These are phyloP conservation scores for Prionace glauca DNA, from an alignment of 2,797 vertebrate species.

Conservation along the genomic window DNA sequence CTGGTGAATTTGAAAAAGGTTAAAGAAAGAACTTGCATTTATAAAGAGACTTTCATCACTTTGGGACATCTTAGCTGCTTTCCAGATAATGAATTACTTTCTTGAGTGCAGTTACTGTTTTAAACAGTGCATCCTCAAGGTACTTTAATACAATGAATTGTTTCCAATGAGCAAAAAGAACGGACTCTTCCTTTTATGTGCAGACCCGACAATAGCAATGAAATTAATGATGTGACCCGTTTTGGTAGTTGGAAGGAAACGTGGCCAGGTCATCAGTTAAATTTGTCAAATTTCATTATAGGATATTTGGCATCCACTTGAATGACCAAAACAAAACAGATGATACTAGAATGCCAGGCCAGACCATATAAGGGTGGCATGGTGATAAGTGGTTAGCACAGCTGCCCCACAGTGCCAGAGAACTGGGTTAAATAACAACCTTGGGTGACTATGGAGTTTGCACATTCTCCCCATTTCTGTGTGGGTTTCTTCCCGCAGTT, in stretches of 20 bases:
- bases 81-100: background rate
- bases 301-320: background rate
- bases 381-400: no score
- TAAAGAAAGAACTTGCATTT: background rate
- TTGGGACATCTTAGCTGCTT: background rate
- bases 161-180: background rate
- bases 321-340: background rate
- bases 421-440: no score
- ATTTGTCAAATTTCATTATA: background rate
- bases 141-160: background rate
- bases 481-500: no score
- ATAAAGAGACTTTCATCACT: background rate
- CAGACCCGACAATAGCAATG: background rate
- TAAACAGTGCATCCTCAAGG: background rate
- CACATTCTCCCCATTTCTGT: no score
- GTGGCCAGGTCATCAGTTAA: background rate
- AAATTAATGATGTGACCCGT: background rate
- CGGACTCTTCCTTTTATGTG: no score
- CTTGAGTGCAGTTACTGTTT: background rate
- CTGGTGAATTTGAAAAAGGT: background rate
- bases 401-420: no score
- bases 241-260: background rate
- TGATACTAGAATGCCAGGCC: background rate
- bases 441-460: no score
- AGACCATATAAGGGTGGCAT: background rate